These are phyloP conservation scores for Taxidea taxus DNA, from an alignment of 2,113 vertebrate genomes.

Conservation along the genomic window DNA sequence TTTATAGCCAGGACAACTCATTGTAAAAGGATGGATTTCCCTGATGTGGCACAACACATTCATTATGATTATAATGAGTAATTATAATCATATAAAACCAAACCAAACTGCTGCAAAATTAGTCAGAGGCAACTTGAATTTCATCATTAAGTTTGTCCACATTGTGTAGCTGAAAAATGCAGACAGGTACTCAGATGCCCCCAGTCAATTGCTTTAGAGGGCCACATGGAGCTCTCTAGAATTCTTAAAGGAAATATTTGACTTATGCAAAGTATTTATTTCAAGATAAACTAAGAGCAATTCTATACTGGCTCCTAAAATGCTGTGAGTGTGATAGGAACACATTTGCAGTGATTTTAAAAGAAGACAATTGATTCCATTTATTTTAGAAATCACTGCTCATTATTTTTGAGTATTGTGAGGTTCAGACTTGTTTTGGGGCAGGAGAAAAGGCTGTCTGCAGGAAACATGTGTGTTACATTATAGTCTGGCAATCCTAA, in stretches of 20 bases:
- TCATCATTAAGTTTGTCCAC: background rate
- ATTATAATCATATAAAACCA: no score
- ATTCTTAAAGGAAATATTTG: background rate
- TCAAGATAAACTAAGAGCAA: background rate
- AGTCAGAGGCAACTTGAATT: background rate
- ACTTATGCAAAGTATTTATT: background rate
- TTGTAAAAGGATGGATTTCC: background rate
- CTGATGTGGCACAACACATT: background rate
- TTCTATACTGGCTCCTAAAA: background rate
- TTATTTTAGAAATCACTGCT: slow-evolving; percentile 65
- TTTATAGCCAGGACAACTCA: background rate
- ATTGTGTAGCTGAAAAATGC: background rate
- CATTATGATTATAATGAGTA: no score
- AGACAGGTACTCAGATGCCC: background rate
- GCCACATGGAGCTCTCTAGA: background rate
- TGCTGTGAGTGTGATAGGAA: background rate
- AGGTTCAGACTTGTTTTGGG: slow-evolving; percentile 72
- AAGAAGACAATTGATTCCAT: slow-evolving; percentile 51
- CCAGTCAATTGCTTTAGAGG: background rate
- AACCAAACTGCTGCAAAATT: background rate
- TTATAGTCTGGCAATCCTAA: slow-evolving; percentile 73
- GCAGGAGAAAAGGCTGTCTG: slow-evolving; percentile 67
- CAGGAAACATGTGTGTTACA: slow-evolving; percentile 72
- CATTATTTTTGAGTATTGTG: slow-evolving; percentile 63
- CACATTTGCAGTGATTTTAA: slow-evolving; percentile 48